phyloP scores from a whole-genome alignment of 2,113 vertebrate species.

The Ondatra zibethicus region DNA sequence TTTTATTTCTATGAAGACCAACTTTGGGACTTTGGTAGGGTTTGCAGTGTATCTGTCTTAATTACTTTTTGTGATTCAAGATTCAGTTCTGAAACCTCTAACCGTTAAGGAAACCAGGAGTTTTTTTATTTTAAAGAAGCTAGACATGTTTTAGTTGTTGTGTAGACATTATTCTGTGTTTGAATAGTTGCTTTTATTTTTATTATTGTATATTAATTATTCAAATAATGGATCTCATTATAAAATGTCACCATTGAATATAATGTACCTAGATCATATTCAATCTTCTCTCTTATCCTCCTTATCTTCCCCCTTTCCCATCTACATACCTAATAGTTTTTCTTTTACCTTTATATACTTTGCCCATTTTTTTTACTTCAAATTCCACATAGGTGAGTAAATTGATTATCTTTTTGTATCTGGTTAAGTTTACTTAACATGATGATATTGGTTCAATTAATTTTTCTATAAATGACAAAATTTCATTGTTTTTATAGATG shows the following conservation, averaged over 20 bases:
- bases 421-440: background rate
- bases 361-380: background rate
- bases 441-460: background rate
- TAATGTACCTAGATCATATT: background rate
- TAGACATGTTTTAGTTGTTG: background rate
- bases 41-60: background rate
- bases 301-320: background rate
- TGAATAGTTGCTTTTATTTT: background rate
- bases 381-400: background rate
- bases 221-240: background rate
- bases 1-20: background rate
- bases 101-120: background rate
- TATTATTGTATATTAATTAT: background rate
- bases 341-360: background rate
- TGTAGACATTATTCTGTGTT: background rate
- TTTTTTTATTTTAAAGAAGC: background rate
- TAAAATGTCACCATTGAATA: background rate
- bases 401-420: background rate
- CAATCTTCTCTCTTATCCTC: background rate
- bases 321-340: background rate
- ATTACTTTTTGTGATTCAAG: background rate
- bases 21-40: background rate
- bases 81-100: background rate
- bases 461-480: background rate
- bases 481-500: background rate